Evolutionary conservation across 2,113 vertebrate genomes (phyloP).

Genomic region (Mixornis gularis): DNA sequence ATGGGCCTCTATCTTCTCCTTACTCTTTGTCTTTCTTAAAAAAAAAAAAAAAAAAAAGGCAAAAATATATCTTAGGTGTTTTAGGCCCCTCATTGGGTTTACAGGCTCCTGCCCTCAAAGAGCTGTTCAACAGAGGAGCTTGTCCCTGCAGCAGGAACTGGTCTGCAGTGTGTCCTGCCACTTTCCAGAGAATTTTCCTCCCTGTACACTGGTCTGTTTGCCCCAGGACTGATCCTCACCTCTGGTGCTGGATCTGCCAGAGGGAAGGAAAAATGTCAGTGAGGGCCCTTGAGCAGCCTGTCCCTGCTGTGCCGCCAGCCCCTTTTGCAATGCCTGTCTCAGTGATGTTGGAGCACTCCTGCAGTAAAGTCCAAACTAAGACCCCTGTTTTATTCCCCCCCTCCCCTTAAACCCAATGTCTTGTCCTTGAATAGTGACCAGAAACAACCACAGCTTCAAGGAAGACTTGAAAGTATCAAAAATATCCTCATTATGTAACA

Average conservation of each 20-base stretch:
- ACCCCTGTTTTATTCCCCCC: background rate
- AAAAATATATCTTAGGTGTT: conserved; percentile 60
- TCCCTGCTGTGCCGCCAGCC: background rate
- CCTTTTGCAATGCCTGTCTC: fast-evolving
- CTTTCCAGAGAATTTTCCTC: background rate
- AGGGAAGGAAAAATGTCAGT: background rate
- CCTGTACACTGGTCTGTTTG: fast-evolving
- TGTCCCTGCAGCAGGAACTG: background rate
- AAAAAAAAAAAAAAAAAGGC: background rate
- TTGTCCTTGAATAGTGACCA: background rate
- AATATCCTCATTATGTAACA: background rate
- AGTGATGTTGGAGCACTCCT: background rate
- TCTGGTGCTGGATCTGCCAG: background rate
- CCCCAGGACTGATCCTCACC: background rate
- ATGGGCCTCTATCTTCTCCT: no score
- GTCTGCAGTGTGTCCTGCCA: background rate
- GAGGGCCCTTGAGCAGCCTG: background rate
- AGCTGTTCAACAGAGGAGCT: conserved; percentile 19
- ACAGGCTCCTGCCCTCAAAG: background rate
- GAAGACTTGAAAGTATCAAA: background rate
- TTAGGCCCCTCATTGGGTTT: conserved; percentile 19
- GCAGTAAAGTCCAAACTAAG: background rate
- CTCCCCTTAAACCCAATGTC: background rate
- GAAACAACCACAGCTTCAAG: background rate
- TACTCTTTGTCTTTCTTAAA: no score